Percentiles rank a stretch among this genome's conserved stretches.
Evolutionary conservation across 2,888 invertebrate genomes (phyloP).

Genomic region (Embidobia sp.): DNA sequence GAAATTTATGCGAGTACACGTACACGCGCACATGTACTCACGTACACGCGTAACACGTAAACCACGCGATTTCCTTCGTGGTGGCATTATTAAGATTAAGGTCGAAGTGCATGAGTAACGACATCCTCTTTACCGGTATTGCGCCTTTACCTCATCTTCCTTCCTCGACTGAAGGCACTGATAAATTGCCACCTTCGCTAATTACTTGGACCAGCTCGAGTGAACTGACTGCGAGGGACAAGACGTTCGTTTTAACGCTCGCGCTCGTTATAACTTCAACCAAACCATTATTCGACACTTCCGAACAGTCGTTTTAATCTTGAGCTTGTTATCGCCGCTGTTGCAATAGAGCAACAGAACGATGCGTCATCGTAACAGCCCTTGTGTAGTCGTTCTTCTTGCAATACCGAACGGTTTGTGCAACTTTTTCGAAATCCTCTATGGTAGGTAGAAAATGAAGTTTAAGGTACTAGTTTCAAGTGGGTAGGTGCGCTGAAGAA

Average conservation of each 20-base stretch:
- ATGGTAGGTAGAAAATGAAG: too few species aligned
- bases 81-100: constrained; percentile 75
- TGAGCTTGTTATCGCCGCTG: constrained; percentile 4
- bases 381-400: too few species aligned
- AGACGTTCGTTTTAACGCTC: constrained; percentile 14
- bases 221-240: constrained; percentile 3
- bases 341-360: constrained; percentile 3
- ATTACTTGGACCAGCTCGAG: constrained; percentile 69
- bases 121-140: constrained; percentile 71
- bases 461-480: too few species aligned
- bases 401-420: too few species aligned
- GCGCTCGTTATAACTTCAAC: constrained; percentile 16
- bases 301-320: constrained; percentile 29
- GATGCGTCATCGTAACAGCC: too few species aligned
- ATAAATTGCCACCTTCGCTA: constrained; percentile 78
- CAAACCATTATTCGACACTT: constrained; percentile 1
- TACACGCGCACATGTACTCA: too few species aligned
- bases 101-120: constrained; percentile 73
- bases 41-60: constrained; percentile 26
- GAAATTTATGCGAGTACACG: constrained; percentile 32
- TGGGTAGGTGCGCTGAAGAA: too few species aligned
- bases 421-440: too few species aligned
- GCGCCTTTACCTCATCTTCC: constrained; percentile 43
- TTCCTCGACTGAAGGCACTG: constrained; percentile 63
- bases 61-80: constrained; percentile 26